These are phyloP conservation scores for Helicoverpa armigera DNA, from an alignment of 1,140 invertebrate genomes.

Conservation along the genomic window DNA sequence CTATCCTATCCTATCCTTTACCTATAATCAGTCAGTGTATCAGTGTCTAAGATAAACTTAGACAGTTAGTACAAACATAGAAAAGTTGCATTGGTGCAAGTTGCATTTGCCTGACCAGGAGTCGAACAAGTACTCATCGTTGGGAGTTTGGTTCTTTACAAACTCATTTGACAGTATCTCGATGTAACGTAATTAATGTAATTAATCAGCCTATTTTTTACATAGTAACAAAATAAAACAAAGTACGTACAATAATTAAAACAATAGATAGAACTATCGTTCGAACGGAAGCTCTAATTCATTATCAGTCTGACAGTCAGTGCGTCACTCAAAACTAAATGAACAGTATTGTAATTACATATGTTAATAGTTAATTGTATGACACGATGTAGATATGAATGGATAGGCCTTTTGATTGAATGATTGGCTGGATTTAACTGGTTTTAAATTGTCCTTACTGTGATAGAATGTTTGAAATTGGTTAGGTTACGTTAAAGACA, in stretches of 20 bases:
- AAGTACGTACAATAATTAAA: not conserved
- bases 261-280: constrained; percentile 31
- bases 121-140: too few relatives aligned
- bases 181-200: not conserved
- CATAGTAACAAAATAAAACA: not conserved
- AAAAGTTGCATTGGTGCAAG: too few relatives aligned
- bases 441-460: too few relatives aligned
- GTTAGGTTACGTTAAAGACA: too few relatives aligned
- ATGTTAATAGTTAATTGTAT: constrained; percentile 34
- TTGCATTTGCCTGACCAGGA: too few relatives aligned
- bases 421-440: not conserved
- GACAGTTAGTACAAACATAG: too few relatives aligned
- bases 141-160: too few relatives aligned
- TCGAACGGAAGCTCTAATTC: constrained; percentile 47
- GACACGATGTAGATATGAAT: not conserved
- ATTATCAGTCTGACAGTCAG: constrained; percentile 46
- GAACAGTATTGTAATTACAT: constrained; percentile 7
- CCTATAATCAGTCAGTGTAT: too few relatives aligned
- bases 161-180: not conserved
- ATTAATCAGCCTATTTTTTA: not conserved
- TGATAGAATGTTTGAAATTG: too few relatives aligned
- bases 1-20: too few relatives aligned
- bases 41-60: too few relatives aligned
- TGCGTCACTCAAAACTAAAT: constrained; percentile 21
- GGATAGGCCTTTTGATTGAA: not conserved